Percentiles rank a stretch among this genome's conserved stretches.
These are phyloP conservation scores for Xiphophorus maculatus DNA, from an alignment of 2,113 vertebrate species.

Conservation along the genomic window DNA sequence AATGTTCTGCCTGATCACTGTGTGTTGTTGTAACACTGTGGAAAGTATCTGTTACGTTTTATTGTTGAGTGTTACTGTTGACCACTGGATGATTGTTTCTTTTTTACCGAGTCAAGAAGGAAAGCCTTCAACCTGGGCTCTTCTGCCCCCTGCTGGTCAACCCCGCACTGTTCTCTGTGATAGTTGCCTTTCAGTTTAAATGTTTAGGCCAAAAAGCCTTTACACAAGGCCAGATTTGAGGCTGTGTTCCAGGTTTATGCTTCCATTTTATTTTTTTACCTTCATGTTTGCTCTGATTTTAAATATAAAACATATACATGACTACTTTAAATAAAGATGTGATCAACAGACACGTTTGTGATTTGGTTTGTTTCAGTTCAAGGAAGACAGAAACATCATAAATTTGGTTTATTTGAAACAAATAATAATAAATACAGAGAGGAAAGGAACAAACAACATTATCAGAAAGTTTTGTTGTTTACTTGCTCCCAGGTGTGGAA, in stretches of 20 bases:
- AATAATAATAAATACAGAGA: no score
- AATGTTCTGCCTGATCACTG: slow-evolving; percentile 3
- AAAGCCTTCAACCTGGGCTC: neutral
- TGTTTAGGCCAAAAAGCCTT: neutral
- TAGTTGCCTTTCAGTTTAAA: neutral
- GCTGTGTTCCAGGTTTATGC: neutral
- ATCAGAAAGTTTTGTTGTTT: no score
- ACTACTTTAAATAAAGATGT: slow-evolving; percentile 50
- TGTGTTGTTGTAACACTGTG: neutral
- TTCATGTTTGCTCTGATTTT: slow-evolving; percentile 25
- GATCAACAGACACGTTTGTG: slow-evolving; percentile 7
- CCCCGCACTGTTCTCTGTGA: neutral
- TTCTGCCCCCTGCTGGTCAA: neutral
- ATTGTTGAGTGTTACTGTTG: neutral
- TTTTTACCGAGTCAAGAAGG: neutral
- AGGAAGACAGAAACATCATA: no score
- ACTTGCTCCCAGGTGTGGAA: no score
- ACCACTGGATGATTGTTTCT: no score
- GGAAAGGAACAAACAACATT: no score
- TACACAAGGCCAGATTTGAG: no score
- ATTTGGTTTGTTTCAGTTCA: neutral
- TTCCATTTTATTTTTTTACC: slow-evolving; percentile 12
- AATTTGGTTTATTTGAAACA: no score
- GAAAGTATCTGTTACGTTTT: slow-evolving; percentile 4
- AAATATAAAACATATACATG: neutral